Percentiles rank a stretch among this genome's conserved stretches.
These are phyloP conservation scores for Agrilus biguttatus DNA, from an alignment of 2,888 invertebrate species.

Conservation along the genomic window DNA sequence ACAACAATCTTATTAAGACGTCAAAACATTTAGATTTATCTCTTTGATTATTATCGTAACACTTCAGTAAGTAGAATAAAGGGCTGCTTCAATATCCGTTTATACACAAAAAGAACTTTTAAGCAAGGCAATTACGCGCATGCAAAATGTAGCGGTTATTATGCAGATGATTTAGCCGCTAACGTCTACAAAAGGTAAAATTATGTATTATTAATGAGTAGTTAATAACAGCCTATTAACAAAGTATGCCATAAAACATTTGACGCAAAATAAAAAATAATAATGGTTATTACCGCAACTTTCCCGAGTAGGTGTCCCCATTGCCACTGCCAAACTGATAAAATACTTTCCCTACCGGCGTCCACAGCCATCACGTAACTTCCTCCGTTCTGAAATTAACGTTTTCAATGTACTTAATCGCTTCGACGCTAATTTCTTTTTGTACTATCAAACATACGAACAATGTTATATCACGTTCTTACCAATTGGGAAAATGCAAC, in stretches of 20 bases:
- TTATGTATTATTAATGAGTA: too few species aligned
- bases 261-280: neutral
- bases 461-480: slow-evolving; percentile 17
- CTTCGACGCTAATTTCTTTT: neutral
- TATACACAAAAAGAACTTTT: too few species aligned
- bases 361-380: slow-evolving; percentile 83
- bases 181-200: too few species aligned
- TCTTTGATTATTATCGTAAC: too few species aligned
- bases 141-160: too few species aligned
- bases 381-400: slow-evolving; percentile 59
- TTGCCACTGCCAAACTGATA: slow-evolving; percentile 93
- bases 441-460: neutral
- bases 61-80: too few species aligned
- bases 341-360: slow-evolving; percentile 74
- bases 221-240: too few species aligned
- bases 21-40: too few species aligned
- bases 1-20: too few species aligned
- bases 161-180: too few species aligned
- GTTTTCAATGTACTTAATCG: neutral
- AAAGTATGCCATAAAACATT: neutral
- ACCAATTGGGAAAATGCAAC: slow-evolving; percentile 82
- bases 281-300: slow-evolving; percentile 62
- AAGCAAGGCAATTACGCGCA: too few species aligned
- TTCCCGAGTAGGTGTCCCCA: slow-evolving; percentile 86
- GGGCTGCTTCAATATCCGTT: too few species aligned